These are phyloP conservation scores for Oryzias dopingdopingensis DNA, from an alignment of 2,797 vertebrate genomes.

Conservation along the genomic window DNA sequence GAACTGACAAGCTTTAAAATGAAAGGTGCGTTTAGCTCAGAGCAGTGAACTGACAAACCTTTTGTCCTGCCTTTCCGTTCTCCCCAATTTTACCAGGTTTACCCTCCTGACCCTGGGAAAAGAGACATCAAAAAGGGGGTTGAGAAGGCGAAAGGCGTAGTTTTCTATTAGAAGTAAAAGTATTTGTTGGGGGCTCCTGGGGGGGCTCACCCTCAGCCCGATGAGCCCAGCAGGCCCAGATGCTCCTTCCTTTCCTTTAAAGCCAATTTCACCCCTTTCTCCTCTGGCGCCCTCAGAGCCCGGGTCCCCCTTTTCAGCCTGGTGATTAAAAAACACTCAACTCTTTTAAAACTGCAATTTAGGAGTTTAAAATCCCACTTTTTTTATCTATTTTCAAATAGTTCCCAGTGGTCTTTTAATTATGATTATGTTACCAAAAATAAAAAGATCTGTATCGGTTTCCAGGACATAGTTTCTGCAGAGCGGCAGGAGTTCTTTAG, in stretches of 20 bases:
- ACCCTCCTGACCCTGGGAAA: constrained; percentile 89
- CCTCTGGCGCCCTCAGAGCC: constrained; percentile 86
- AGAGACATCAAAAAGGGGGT: constrained; percentile 22
- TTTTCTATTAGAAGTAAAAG: constrained; percentile 15
- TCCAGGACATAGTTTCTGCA: too few relatives aligned
- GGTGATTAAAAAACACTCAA: constrained; percentile 4
- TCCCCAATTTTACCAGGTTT: constrained; percentile 89
- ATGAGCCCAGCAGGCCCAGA: constrained; percentile 82
- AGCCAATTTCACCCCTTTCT: constrained; percentile 84
- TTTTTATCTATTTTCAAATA: neutral
- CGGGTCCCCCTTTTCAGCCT: constrained; percentile 92
- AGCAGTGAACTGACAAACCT: constrained; percentile 75
- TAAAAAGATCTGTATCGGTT: too few relatives aligned
- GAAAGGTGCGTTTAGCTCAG: constrained; percentile 13
- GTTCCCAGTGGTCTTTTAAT: too few relatives aligned
- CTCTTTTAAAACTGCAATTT: neutral
- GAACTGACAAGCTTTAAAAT: constrained; percentile 24
- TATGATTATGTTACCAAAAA: too few relatives aligned
- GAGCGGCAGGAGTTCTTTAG: too few relatives aligned
- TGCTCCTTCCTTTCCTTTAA: constrained; percentile 87
- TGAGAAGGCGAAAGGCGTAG: constrained; percentile 33
- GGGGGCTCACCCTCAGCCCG: constrained; percentile 87
- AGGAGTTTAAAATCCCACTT: neutral
- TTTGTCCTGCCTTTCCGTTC: constrained; percentile 86
- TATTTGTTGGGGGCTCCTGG: constrained; percentile 16